phyloP scores from a whole-genome alignment of 2,113 vertebrate species.

The Perca flavescens region DNA sequence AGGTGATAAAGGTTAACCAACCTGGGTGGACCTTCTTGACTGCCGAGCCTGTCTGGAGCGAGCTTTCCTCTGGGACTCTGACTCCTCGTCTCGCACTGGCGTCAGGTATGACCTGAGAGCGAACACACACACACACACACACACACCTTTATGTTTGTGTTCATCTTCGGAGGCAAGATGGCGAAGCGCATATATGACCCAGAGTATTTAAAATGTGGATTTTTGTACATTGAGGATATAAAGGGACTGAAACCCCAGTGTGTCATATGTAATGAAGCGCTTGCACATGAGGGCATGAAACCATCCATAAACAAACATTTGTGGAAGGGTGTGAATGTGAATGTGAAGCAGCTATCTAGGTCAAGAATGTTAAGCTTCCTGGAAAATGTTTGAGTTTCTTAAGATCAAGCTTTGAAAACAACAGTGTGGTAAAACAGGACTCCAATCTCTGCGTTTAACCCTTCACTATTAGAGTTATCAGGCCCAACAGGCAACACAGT shows the following conservation, averaged over 20 bases:
- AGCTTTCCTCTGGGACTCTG: conserved; percentile 99
- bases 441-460: neutral
- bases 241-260: too few relatives aligned
- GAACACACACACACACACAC: neutral
- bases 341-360: neutral
- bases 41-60: conserved; percentile 98
- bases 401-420: neutral
- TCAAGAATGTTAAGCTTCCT: neutral
- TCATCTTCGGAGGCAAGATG: too few relatives aligned
- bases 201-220: too few relatives aligned
- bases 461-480: neutral
- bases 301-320: neutral
- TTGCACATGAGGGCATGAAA: too few relatives aligned
- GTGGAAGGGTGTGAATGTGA: neutral
- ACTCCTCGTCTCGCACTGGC: conserved; percentile 98
- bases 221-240: too few relatives aligned
- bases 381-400: neutral
- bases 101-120: conserved; percentile 95
- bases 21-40: conserved; percentile 98
- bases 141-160: neutral
- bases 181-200: too few relatives aligned
- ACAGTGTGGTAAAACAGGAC: neutral
- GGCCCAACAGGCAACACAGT: neutral
- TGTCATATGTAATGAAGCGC: too few relatives aligned
- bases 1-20: conserved; percentile 53